A percentile compares a stretch with the other conserved stretches of the same genome.
Conservation (phyloP, 2,888 invertebrate species). For the Xanthostigma xanthostigma region DNA sequence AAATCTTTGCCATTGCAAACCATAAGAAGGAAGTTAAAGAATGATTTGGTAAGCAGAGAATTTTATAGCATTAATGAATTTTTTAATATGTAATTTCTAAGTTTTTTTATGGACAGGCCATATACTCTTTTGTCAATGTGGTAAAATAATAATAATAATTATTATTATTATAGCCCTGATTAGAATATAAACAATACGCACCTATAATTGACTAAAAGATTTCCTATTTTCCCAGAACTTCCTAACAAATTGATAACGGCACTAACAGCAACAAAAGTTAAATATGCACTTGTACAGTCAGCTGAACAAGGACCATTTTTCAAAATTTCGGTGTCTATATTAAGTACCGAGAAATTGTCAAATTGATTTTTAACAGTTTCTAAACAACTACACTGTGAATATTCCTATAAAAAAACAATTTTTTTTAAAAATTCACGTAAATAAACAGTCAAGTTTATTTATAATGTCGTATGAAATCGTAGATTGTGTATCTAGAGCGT, state of each 20-base stretch:
- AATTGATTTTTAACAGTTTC: not conserved
- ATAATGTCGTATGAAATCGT: no score
- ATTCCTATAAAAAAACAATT: not conserved
- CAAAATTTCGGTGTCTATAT: constrained; percentile 11
- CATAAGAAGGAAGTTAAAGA: no score
- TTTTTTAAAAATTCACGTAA: no score
- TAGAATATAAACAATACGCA: constrained; percentile 13
- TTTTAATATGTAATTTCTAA: no score
- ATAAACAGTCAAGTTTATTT: no score
- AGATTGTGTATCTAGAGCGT: no score
- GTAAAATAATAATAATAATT: no score
- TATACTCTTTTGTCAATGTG: no score
- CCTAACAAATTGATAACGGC: constrained; percentile 41
- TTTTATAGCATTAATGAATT: no score
- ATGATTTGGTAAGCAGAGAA: no score
- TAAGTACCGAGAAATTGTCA: not conserved
- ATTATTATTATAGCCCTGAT: not conserved
- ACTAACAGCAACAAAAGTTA: constrained; percentile 32
- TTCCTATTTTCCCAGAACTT: constrained; percentile 50
- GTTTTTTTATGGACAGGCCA: no score
- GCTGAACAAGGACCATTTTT: constrained; percentile 24
- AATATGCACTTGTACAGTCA: constrained; percentile 27
- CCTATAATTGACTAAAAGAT: constrained; percentile 46
- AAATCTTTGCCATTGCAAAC: no score
- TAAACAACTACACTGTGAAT: not conserved